Evolutionary conservation across 2,113 vertebrate genomes (phyloP).

Genomic region (Rhadina sibilatrix): DNA sequence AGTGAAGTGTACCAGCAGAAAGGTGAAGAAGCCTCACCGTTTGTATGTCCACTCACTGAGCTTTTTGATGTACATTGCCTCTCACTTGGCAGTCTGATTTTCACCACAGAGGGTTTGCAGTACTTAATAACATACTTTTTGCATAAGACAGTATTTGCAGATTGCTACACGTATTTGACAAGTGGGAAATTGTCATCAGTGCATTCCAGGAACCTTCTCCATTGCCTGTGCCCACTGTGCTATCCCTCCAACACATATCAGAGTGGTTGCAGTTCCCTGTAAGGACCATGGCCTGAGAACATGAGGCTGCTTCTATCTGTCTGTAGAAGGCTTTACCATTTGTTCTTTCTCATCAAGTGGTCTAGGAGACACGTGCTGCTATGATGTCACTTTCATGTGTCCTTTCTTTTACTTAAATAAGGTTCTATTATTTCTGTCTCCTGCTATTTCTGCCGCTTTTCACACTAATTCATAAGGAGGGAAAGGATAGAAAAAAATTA

Average conservation of each 20-base stretch:
- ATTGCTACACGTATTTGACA: background rate
- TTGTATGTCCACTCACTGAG: background rate
- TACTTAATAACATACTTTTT: background rate
- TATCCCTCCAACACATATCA: background rate
- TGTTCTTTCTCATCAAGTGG: background rate
- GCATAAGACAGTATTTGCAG: background rate
- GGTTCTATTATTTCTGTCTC: background rate
- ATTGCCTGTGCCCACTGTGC: background rate
- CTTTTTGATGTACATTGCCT: background rate
- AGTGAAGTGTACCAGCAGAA: background rate
- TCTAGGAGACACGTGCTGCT: background rate
- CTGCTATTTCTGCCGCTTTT: background rate
- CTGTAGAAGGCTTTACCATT: background rate
- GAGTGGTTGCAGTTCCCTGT: background rate
- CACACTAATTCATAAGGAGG: background rate
- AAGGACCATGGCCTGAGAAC: background rate
- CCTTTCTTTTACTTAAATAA: background rate
- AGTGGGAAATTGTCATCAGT: background rate
- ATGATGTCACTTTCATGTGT: background rate
- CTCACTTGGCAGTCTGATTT: background rate
- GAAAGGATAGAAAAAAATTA: background rate
- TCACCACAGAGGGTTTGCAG: background rate
- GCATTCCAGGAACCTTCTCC: background rate
- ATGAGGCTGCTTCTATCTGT: background rate
- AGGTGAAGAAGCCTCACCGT: background rate